A percentile compares a stretch with the other conserved stretches of the same genome.
Evolutionary conservation across 2,888 invertebrate species (phyloP).

Genomic region (Pocota personata): DNA sequence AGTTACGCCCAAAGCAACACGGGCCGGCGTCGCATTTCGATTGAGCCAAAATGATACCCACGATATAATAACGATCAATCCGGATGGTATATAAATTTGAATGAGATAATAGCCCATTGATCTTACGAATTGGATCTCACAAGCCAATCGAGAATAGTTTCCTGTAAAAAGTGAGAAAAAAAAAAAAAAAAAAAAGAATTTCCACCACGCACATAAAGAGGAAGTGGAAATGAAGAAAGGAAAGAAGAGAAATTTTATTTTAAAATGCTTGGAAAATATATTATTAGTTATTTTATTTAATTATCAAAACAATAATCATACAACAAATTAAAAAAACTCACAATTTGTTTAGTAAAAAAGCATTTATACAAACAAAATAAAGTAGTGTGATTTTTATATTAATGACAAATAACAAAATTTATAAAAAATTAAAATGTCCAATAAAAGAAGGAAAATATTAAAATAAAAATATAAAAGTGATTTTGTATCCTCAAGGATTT

Average conservation of each 20-base stretch:
- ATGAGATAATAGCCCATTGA: conserved; percentile 99
- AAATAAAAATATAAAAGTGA: conserved; percentile 40
- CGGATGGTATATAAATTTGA: conserved; percentile 99
- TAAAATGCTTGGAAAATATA: conserved; percentile 62
- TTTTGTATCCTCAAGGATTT: conserved; percentile 39
- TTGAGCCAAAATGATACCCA: conserved; percentile 99
- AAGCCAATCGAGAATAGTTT: conserved; percentile 97
- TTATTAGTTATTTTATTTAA: not conserved
- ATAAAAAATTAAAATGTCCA: conserved; percentile 48
- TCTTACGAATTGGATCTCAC: conserved; percentile 98
- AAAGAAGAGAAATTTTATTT: conserved; percentile 76
- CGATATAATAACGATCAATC: conserved; percentile 97
- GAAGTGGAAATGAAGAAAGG: conserved; percentile 68
- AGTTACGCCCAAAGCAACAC: conserved; percentile 96
- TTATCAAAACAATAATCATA: conserved; percentile 5
- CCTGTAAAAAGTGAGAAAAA: conserved; percentile 84
- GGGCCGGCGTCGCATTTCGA: conserved; percentile 96
- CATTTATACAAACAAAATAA: conserved; percentile 64
- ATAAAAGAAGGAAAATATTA: conserved; percentile 34
- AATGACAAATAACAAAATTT: conserved; percentile 38
- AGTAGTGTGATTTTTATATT: conserved; percentile 52
- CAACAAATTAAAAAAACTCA: conserved; percentile 13
- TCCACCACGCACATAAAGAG: conserved; percentile 45
- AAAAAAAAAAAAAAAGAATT: conserved; percentile 32
- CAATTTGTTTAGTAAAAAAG: conserved; percentile 51